Evolutionary conservation across 2,113 vertebrate genomes (phyloP).

Genomic region (Acanthochromis polyacanthus): DNA sequence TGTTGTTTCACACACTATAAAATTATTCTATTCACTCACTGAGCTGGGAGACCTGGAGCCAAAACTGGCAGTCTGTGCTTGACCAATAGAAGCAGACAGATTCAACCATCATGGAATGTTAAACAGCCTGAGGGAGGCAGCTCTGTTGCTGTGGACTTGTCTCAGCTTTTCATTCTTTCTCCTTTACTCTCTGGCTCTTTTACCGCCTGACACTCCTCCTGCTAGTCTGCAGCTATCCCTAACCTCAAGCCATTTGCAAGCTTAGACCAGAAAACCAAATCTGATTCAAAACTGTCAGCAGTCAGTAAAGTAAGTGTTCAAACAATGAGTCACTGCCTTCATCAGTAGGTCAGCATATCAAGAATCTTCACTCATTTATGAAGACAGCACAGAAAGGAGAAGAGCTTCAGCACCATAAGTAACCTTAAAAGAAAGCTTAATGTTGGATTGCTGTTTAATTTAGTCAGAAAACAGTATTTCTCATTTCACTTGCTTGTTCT

Average conservation of each 20-base stretch:
- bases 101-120: conserved; percentile 32
- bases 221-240: conserved; percentile 18
- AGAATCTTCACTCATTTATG: not conserved
- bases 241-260: conserved; percentile 5
- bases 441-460: no score
- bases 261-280: conserved; percentile 8
- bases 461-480: no score
- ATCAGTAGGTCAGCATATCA: not conserved
- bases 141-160: conserved; percentile 22
- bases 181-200: conserved; percentile 1
- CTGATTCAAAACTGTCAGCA: not conserved
- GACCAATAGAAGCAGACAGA: conserved; percentile 40
- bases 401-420: no score
- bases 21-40: not conserved
- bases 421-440: no score
- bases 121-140: conserved; percentile 25
- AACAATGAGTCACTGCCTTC: not conserved
- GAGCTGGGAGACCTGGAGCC: not conserved
- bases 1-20: conserved; percentile 1
- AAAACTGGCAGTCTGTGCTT: not conserved
- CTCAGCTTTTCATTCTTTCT: conserved; percentile 23
- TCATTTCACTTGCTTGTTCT: no score
- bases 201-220: conserved; percentile 18
- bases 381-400: not conserved
- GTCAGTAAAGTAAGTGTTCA: not conserved